A percentile compares a stretch with the other conserved stretches of the same genome.
Evolutionary conservation across 2,888 invertebrate species (phyloP).

Genomic region (Ellobium chinense): DNA sequence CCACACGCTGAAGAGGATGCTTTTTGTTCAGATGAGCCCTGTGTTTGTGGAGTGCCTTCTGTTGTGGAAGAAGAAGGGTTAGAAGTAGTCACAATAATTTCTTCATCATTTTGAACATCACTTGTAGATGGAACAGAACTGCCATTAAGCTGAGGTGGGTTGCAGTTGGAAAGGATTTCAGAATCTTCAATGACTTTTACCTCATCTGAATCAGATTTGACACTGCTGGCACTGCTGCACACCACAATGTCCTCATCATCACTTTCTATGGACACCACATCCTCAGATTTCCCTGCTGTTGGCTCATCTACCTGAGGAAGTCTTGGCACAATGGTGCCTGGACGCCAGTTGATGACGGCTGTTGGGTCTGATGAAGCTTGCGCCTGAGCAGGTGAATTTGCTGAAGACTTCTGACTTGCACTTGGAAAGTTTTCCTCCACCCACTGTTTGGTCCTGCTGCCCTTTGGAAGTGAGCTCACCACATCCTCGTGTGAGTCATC

Average conservation of each 20-base stretch:
- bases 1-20: background rate
- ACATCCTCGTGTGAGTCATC: background rate
- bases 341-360: background rate
- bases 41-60: background rate
- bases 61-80: background rate
- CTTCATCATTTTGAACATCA: background rate
- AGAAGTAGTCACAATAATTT: no score
- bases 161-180: background rate
- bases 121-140: background rate
- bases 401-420: background rate
- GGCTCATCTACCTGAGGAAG: background rate
- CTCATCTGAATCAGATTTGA: conserved; percentile 31
- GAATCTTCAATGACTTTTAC: conserved; percentile 22
- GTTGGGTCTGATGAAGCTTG: background rate
- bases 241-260: conserved; percentile 40
- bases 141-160: background rate
- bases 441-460: conserved; percentile 42
- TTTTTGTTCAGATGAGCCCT: background rate
- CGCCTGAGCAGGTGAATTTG: background rate
- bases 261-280: conserved; percentile 37
- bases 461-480: background rate
- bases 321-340: background rate
- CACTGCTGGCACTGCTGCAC: conserved; percentile 36
- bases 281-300: no score
- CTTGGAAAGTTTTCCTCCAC: conserved; percentile 31